Evolutionary conservation across 2,113 vertebrate species (phyloP).

Genomic region (Ondatra zibethicus): DNA sequence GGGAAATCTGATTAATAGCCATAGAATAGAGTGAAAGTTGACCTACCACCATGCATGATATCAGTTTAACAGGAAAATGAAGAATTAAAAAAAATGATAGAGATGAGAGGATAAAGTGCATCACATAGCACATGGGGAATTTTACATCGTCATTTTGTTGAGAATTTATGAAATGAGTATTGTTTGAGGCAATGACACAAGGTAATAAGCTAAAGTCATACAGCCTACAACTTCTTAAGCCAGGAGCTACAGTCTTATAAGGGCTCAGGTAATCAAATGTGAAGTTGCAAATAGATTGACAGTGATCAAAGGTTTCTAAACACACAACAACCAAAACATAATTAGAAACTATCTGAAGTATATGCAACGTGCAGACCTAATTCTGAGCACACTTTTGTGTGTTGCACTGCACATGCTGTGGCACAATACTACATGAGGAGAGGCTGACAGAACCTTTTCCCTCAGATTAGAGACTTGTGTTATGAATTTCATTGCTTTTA

Average conservation of each 20-base stretch:
- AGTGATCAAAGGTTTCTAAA: not conserved
- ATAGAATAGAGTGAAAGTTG: not conserved
- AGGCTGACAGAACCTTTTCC: not conserved
- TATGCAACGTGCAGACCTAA: not conserved
- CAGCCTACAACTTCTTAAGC: not conserved
- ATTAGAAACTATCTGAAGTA: not conserved
- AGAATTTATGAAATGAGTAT: not conserved
- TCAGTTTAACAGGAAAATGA: not conserved
- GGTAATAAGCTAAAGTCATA: rapidly evolving
- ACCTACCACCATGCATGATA: not conserved
- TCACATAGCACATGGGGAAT: no score
- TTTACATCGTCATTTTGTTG: not conserved
- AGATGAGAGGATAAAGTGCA: not conserved
- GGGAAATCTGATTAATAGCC: not conserved
- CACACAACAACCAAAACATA: not conserved
- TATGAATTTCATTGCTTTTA: not conserved
- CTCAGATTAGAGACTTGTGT: not conserved
- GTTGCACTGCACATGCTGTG: not conserved
- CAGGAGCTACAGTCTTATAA: not conserved
- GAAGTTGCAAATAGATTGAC: not conserved
- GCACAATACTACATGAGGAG: not conserved
- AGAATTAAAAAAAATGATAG: not conserved
- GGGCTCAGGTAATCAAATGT: not conserved
- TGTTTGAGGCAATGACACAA: not conserved
- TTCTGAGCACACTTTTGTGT: no score